Evolutionary conservation across 2,113 vertebrate species (phyloP).

Genomic region (Calyptommatus sinebrachiatus): DNA sequence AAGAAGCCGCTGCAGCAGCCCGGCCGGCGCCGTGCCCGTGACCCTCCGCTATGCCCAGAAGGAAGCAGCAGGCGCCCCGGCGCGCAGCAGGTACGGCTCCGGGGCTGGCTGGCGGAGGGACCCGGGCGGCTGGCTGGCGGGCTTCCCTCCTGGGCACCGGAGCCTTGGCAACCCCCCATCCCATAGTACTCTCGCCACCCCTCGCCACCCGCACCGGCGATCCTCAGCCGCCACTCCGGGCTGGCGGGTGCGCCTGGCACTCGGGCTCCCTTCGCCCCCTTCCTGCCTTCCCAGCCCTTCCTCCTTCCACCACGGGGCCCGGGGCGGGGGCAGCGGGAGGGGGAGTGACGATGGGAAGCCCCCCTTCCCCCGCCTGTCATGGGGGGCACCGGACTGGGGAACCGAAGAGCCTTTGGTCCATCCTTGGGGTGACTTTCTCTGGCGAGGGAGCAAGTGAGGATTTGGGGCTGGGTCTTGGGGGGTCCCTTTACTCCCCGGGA

Average conservation of each 20-base stretch:
- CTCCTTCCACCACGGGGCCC: not conserved
- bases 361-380: not conserved
- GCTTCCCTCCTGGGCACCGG: not conserved
- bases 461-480: slow-evolving; percentile 18
- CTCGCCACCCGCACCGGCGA: not conserved
- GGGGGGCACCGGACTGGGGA: no score
- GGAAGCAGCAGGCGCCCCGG: slow-evolving; percentile 98
- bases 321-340: not conserved
- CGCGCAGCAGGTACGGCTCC: slow-evolving; percentile 96
- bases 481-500: not conserved
- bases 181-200: no score
- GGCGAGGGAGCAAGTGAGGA: not conserved
- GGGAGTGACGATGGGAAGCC: not conserved
- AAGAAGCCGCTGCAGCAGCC: no score
- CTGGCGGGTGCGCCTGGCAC: no score
- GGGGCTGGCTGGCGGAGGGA: no score
- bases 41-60: slow-evolving; percentile 92
- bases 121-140: not conserved
- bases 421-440: no score
- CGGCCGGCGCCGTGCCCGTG: no score
- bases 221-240: no score
- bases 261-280: not conserved
- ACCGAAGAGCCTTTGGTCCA: no score
- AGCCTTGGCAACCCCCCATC: no score
- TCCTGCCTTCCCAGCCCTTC: no score